Conservation (phyloP, 2,888 invertebrate genomes). For the Eupelmus urozonus region DNA sequence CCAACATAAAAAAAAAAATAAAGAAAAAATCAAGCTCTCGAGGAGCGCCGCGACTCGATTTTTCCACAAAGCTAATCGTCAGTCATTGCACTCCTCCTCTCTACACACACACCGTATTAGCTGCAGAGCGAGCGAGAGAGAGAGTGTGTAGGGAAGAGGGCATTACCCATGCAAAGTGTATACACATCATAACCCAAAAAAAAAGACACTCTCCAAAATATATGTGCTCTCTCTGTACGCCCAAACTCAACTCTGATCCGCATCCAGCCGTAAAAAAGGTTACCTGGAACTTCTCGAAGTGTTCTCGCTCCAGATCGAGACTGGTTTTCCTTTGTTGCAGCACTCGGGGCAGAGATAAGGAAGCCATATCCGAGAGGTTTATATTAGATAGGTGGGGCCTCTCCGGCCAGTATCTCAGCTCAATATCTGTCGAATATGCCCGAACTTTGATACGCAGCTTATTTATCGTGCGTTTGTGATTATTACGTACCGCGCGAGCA, state of each 20-base stretch:
- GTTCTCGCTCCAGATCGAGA: conserved; percentile 87
- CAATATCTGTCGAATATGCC: too few species aligned
- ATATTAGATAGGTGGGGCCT: too few species aligned
- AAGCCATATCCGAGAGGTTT: conserved; percentile 80
- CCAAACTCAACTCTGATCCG: too few species aligned
- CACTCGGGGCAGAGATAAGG: conserved; percentile 85
- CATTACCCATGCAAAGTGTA: conserved; percentile 36
- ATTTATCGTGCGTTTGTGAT: too few species aligned
- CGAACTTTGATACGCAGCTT: too few species aligned
- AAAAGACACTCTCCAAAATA: too few species aligned
- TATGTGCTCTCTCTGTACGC: too few species aligned
- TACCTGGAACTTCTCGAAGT: conserved; percentile 91
- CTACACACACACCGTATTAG: too few species aligned
- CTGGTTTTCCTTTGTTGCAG: conserved; percentile 87
- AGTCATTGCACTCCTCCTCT: conserved; percentile 5
- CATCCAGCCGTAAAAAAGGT: too few species aligned
- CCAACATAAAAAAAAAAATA: background rate
- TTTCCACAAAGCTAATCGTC: conserved; percentile 7
- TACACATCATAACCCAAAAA: background rate
- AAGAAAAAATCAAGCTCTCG: background rate
- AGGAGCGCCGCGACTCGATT: background rate
- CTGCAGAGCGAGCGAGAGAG: too few species aligned
- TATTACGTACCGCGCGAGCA: too few species aligned
- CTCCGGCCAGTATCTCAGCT: too few species aligned
- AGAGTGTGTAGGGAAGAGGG: conserved; percentile 11